Evolutionary conservation across 2,888 invertebrate genomes (phyloP), one percentile per base, ranked within the genome.

Genomic region (Ptychoptera contaminata): DNA sequence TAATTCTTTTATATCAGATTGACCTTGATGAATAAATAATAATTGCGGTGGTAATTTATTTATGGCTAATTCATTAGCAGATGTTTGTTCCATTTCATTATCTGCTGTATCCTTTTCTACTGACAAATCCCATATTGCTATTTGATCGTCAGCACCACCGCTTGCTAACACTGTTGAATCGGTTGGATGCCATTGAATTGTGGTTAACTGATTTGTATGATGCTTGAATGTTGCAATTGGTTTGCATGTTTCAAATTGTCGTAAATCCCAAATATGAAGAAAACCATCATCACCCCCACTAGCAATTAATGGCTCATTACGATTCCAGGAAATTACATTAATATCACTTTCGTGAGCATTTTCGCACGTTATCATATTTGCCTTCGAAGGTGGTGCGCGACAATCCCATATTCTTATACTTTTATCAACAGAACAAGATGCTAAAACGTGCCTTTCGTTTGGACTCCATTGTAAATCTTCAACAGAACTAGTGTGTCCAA

Each of bases 401-500:
- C 82, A 81, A 63, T 98, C 98, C 97, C 97, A 98, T 58, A 99
- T 82, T 55, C 92, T 79, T 51, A 99, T 85, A 49, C 82, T 80
- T 68, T 79, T 84, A 59, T 91, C 91, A 2, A 87, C 82, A 16
- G 90, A 90, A 67, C 88, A 90, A 9, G 90, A 82, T 34, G 90
- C 88, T 43, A 91, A 67, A 1, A 93, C 93, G 67, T 84, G 76
- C 52, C 73, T 71, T 69, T 98, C 98, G 67, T 82, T 93, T 2
- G 96, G 96, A 47, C 96, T 96, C 98, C 98, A 98, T 59, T 97
- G 96, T 49, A 99, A 71, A 64, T 99, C 98, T 71, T 98, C 98
- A 10, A 99, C 90, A 29, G 96, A 96, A 40, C 74, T 79, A 15
- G 80, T 81, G 61, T 99, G 98, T 0, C 88, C 93, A 42, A 77